Base-by-base conservation (phyloP, 2,797 vertebrate genomes). In the Poeciliopsis infans region DNA sequence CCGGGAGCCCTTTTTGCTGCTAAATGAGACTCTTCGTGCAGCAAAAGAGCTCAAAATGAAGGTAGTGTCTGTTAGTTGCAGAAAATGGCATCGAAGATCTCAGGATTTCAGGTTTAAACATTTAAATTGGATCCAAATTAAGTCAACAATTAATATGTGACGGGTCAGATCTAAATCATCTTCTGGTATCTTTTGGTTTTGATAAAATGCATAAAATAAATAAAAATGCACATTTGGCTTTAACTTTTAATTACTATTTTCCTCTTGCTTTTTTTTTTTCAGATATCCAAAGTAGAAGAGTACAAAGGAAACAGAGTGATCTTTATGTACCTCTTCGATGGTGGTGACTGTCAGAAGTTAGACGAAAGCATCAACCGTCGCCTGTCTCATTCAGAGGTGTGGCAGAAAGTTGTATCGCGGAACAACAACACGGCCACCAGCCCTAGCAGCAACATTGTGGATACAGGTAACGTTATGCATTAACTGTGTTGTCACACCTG, bases 1-100 rank as follows among this genome's bases (percentile, higher is more conserved):
- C 71, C 95, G 95, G 57, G 95, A 98, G 81, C 96, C 96, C 5
- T 93, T 98, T 39, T 88, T 95, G 82, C 97, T 96, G 95, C 85
- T 99, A 71, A 96, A 96, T 93, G 95, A 97, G 80, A 89, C 93
- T 8, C 91, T 97, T 51, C 82, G 96, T 75, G 95, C 90, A 78
- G 93, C 95, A 84, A 83, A 93, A 0, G 94, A 96, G 82, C 97
- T 96, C 86, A 97, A 94, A 92, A 96, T 99, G 91, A 98, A 97
- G 97, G 98, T 98, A 91, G 72, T 15, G 5, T 59, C 1, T 74
- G 20, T 45, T 70, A 73, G 33, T 7, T 47, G 72, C 18, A 41
- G 36, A 39, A 41, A 41, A 41, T 74, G 25, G 49, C 69, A 23
- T 39, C 41, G 57, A 71, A 73, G 31, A 16, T 13, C 47, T 75